Evolutionary conservation across 2,113 vertebrate species (phyloP).

Genomic region (Turnix velox): DNA sequence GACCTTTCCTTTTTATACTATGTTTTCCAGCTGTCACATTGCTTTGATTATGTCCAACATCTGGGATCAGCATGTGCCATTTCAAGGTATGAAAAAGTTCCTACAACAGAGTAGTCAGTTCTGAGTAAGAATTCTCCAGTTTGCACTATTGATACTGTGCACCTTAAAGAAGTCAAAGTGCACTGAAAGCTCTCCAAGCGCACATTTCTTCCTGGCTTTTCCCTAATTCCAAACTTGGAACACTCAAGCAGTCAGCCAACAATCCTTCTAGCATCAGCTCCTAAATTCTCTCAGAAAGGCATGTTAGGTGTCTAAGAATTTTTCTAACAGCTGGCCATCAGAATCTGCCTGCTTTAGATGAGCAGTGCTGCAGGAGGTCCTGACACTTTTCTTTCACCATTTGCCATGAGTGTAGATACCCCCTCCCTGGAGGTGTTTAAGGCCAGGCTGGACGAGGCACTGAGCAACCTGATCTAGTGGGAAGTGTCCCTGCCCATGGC

Average conservation of each 20-base stretch:
- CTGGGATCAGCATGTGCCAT: slow-evolving; percentile 46
- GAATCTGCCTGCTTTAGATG: neutral
- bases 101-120: neutral
- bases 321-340: neutral
- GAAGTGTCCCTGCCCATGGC: no score
- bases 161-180: slow-evolving; percentile 25
- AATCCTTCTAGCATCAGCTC: slow-evolving; percentile 38
- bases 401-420: neutral
- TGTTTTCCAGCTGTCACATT: neutral
- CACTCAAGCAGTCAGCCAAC: slow-evolving; percentile 16
- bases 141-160: neutral
- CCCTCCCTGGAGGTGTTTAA: no score
- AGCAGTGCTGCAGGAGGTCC: neutral
- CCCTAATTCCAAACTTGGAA: slow-evolving; percentile 32
- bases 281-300: slow-evolving; percentile 22
- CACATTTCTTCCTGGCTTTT: slow-evolving; percentile 26
- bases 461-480: no score
- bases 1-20: neutral
- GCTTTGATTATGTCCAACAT: slow-evolving; percentile 55
- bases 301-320: neutral
- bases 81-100: neutral
- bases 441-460: no score
- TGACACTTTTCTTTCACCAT: neutral
- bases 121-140: neutral
- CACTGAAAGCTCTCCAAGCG: slow-evolving; percentile 18